phyloP scores from a whole-genome alignment of 2,113 vertebrate genomes.

The Colinus virginianus region DNA sequence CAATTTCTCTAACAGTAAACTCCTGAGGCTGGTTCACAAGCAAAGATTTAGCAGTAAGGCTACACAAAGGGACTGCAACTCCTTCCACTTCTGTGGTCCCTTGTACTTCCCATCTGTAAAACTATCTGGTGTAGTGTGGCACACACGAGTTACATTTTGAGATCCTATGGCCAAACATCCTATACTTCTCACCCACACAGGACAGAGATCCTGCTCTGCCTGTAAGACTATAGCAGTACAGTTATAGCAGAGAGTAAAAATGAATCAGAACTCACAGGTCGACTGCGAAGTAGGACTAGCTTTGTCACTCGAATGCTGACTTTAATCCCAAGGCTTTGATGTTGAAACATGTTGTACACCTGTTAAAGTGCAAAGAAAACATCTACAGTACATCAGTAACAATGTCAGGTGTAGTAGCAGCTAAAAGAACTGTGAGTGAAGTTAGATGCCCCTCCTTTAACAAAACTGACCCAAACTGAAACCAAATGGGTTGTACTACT shows the following conservation, averaged over 20 bases:
- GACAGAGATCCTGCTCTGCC: not conserved
- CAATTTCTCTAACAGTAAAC: not conserved
- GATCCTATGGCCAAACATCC: not conserved
- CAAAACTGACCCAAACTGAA: not conserved
- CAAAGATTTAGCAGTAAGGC: not conserved
- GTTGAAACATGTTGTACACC: constrained; percentile 99
- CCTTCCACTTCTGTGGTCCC: not conserved
- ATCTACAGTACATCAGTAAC: not conserved
- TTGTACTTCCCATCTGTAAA: not conserved
- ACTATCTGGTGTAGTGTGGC: not conserved
- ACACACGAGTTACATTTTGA: not conserved
- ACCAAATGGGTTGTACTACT: not conserved
- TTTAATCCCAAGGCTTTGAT: constrained; percentile 91
- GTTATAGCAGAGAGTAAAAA: not conserved
- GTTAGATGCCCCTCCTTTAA: not conserved
- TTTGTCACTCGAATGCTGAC: constrained; percentile 93
- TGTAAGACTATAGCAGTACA: not conserved
- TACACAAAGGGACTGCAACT: not conserved
- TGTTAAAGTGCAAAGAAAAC: constrained; percentile 62
- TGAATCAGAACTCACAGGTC: constrained; percentile 86
- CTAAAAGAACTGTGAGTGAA: not conserved
- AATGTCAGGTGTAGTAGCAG: not conserved
- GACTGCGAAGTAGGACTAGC: constrained; percentile 89
- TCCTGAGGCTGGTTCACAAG: not conserved
- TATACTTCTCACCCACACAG: not conserved